Conservation (phyloP, 2,113 vertebrate species). For the Corapipo altera region DNA sequence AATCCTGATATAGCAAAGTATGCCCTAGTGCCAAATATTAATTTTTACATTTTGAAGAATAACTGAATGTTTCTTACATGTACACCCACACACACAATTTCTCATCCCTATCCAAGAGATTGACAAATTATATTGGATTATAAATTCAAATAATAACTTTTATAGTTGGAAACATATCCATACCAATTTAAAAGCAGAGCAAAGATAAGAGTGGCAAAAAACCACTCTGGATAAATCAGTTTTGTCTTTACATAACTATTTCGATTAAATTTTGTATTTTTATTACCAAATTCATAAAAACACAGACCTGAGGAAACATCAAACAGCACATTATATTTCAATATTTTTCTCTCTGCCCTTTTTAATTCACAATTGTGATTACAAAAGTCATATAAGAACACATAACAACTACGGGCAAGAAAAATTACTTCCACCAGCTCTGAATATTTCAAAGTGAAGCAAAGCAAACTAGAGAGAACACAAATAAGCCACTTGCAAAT, state of each 20-base stretch:
- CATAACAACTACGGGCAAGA: neutral
- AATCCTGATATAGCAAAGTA: neutral
- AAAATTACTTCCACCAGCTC: neutral
- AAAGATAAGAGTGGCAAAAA: neutral
- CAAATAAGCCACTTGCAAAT: neutral
- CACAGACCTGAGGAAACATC: neutral
- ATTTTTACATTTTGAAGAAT: neutral
- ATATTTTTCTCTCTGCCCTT: neutral
- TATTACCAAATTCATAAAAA: neutral
- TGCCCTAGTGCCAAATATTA: neutral
- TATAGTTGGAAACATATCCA: neutral
- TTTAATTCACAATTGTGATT: neutral
- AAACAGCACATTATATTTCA: neutral
- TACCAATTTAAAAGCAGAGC: neutral
- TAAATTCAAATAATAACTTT: neutral
- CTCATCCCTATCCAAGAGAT: neutral
- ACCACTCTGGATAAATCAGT: neutral
- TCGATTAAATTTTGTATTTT: neutral
- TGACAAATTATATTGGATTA: neutral
- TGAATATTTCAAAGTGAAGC: neutral
- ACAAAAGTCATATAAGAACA: neutral
- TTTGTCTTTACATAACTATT: neutral
- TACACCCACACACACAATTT: neutral
- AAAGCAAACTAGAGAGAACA: neutral
- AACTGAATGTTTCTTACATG: neutral